Conservation (phyloP, 2,888 invertebrate genomes). For the Eugnorisma glareosa region DNA sequence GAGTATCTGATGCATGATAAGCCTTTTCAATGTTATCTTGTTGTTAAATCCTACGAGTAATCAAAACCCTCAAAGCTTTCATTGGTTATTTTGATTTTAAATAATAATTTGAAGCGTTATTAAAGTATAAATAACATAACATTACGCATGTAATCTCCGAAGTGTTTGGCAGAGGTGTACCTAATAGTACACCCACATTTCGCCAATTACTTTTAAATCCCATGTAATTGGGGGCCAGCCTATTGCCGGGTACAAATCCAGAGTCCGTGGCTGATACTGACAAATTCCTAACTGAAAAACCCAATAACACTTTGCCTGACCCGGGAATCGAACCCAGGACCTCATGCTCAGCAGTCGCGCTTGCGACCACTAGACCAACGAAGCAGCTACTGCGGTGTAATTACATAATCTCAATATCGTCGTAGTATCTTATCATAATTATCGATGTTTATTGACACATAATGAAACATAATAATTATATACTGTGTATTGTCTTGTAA, state of each 20-base stretch:
- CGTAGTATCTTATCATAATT: background rate
- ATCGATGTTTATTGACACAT: background rate
- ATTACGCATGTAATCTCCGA: background rate
- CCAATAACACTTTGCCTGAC: background rate
- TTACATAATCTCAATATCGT: background rate
- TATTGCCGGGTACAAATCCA: no score
- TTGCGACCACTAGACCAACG: background rate
- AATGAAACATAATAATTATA: background rate
- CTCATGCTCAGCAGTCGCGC: no score
- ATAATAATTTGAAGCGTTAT: background rate
- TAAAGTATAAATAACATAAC: background rate
- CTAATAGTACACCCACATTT: no score
- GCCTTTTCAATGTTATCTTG: background rate
- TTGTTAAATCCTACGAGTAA: background rate
- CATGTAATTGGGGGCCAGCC: no score
- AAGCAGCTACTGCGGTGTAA: background rate
- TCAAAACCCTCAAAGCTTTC: background rate
- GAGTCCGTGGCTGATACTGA: no score
- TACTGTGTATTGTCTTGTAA: constrained; percentile 1
- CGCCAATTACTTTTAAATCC: no score
- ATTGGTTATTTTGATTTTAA: background rate
- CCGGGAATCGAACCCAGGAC: background rate
- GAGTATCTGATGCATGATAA: background rate
- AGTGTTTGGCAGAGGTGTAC: background rate
- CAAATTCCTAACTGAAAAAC: no score